phyloP scores from a whole-genome alignment of 2,797 vertebrate genomes.

The Artibeus jamaicensis region DNA sequence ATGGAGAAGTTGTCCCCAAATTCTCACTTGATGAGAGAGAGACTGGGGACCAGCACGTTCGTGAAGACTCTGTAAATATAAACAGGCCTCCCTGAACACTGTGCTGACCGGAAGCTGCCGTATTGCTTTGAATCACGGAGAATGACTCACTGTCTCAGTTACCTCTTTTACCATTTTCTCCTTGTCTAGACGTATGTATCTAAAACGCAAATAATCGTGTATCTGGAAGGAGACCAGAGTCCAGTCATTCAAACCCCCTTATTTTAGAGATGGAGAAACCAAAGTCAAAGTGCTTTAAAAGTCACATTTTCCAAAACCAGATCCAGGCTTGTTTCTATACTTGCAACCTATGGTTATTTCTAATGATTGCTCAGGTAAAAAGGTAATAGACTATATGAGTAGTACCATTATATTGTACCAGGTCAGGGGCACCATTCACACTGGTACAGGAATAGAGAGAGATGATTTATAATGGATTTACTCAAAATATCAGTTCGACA shows the following conservation, averaged over 20 bases:
- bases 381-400: not conserved
- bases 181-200: not conserved
- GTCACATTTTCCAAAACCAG: not conserved
- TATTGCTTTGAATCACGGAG: not conserved
- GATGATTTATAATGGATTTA: not conserved
- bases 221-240: not conserved
- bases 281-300: not conserved
- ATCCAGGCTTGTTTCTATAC: not conserved
- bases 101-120: not conserved
- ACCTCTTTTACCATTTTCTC: not conserved
- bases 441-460: not conserved
- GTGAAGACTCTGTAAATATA: constrained; percentile 11
- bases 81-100: not conserved
- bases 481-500: not conserved
- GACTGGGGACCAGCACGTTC: not conserved
- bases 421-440: not conserved
- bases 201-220: not conserved
- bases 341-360: not conserved
- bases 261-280: not conserved
- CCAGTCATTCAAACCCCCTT: not conserved
- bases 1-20: not conserved
- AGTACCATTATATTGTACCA: not conserved
- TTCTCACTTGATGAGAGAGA: not conserved
- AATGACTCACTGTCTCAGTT: not conserved
- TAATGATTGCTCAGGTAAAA: not conserved